Evolutionary conservation across 2,113 vertebrate species (phyloP).

Genomic region (Phalacrocorax pelagicus): DNA sequence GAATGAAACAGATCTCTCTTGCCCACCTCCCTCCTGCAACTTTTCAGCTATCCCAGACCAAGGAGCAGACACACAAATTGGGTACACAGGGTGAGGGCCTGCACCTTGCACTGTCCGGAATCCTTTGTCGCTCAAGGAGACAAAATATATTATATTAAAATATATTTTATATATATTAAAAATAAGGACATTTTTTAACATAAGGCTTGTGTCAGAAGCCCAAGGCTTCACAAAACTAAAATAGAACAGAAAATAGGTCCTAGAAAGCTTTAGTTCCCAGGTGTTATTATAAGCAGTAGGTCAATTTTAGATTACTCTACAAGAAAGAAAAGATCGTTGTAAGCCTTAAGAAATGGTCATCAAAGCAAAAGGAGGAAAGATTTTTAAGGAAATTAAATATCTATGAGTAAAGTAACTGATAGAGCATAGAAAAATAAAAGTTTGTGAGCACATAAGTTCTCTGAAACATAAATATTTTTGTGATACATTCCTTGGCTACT

Average conservation of each 20-base stretch:
- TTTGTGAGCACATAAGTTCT: fast-evolving
- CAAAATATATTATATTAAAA: too few species aligned
- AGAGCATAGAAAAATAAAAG: not conserved
- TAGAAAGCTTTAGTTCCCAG: not conserved
- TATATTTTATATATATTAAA: not conserved
- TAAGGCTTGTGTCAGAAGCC: not conserved
- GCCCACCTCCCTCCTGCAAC: not conserved
- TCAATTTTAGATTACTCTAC: not conserved
- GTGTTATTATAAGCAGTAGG: not conserved
- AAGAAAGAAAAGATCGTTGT: not conserved
- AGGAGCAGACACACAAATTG: not conserved
- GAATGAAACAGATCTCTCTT: not conserved
- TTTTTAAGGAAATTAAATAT: not conserved
- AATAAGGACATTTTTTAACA: not conserved
- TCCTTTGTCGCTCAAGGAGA: not conserved
- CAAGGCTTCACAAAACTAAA: not conserved
- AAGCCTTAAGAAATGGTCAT: not conserved
- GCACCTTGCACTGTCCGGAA: not conserved
- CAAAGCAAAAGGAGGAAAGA: not conserved
- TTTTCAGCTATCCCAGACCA: not conserved
- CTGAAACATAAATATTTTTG: not conserved
- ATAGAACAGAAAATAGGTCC: not conserved
- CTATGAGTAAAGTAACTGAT: not conserved
- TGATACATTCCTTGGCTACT: not conserved
- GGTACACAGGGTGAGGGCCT: fast-evolving